A percentile compares a stretch with the other conserved stretches of the same genome.
These are phyloP conservation scores for Danaus plexippus DNA, from an alignment of 1,140 invertebrate genomes.

Conservation along the genomic window DNA sequence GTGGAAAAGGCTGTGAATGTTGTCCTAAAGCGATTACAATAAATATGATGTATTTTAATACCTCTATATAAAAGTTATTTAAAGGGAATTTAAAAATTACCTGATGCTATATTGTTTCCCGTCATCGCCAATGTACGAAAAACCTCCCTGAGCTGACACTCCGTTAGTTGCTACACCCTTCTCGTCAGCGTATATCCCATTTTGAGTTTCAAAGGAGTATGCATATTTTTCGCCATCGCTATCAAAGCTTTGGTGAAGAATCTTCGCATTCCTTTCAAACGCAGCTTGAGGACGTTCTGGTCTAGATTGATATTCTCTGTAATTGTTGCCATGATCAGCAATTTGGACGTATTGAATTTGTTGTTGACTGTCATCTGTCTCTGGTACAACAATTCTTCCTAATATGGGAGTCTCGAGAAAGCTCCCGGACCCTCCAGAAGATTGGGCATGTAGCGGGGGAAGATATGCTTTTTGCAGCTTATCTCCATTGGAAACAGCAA, in stretches of 20 bases:
- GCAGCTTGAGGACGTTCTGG: slow-evolving; percentile 49
- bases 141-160: slow-evolving; percentile 51
- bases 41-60: too few relatives aligned
- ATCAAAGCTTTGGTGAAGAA: slow-evolving; percentile 43
- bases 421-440: slow-evolving; percentile 63
- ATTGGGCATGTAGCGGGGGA: slow-evolving; percentile 71
- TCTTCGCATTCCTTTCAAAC: slow-evolving; percentile 53
- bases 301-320: slow-evolving; percentile 1
- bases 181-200: slow-evolving; percentile 56
- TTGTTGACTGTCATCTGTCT: not conserved
- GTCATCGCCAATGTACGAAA: slow-evolving; percentile 73
- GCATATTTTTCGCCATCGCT: slow-evolving; percentile 53
- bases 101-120: slow-evolving; percentile 68
- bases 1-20: not conserved
- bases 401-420: slow-evolving; percentile 47
- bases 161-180: slow-evolving; percentile 54
- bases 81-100: slow-evolving; percentile 20
- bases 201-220: slow-evolving; percentile 57
- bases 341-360: slow-evolving; percentile 12
- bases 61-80: too few relatives aligned
- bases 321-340: slow-evolving; percentile 1
- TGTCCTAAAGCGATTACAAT: not conserved
- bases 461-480: slow-evolving; percentile 75
- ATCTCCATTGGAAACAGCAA: slow-evolving; percentile 34
- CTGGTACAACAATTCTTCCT: slow-evolving; percentile 5